Conservation (phyloP, 2,113 vertebrate species). For the Atherinomorus stipes region DNA sequence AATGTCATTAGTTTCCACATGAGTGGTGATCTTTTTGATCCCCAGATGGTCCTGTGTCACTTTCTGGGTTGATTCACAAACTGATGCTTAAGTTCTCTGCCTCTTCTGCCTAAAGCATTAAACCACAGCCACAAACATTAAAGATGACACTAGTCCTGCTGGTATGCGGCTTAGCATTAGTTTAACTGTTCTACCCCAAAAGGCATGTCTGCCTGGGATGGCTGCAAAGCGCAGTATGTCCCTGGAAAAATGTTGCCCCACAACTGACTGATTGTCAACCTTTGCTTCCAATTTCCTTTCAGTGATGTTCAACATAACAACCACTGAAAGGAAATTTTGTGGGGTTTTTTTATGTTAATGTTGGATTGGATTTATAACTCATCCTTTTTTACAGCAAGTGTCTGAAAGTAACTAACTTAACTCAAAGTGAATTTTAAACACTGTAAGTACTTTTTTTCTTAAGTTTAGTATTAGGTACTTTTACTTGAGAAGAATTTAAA, state of each 20-base stretch:
- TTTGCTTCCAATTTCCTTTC: conserved; percentile 24
- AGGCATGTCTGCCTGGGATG: conserved; percentile 14
- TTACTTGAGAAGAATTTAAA: too few species aligned
- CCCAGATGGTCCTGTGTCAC: conserved; percentile 52
- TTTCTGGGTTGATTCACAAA: conserved; percentile 49
- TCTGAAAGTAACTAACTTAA: too few species aligned
- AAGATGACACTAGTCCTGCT: conserved; percentile 26
- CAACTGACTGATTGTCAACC: too few species aligned
- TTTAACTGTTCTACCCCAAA: conserved; percentile 19
- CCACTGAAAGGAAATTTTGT: too few species aligned
- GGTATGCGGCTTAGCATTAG: conserved; percentile 19
- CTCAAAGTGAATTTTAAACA: too few species aligned
- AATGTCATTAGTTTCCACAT: conserved; percentile 48
- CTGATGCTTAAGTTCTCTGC: conserved; percentile 38
- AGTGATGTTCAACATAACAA: too few species aligned
- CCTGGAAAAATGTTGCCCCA: neutral
- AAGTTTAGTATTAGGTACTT: too few species aligned
- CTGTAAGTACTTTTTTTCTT: too few species aligned
- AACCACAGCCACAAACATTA: conserved; percentile 36
- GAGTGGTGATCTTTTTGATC: conserved; percentile 35
- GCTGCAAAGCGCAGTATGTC: neutral
- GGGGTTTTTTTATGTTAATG: too few species aligned
- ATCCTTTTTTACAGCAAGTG: too few species aligned
- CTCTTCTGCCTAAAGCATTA: conserved; percentile 52
- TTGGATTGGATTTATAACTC: too few species aligned